Conservation (phyloP, 2,888 invertebrate genomes). For the Sarcophaga carnaria region DNA sequence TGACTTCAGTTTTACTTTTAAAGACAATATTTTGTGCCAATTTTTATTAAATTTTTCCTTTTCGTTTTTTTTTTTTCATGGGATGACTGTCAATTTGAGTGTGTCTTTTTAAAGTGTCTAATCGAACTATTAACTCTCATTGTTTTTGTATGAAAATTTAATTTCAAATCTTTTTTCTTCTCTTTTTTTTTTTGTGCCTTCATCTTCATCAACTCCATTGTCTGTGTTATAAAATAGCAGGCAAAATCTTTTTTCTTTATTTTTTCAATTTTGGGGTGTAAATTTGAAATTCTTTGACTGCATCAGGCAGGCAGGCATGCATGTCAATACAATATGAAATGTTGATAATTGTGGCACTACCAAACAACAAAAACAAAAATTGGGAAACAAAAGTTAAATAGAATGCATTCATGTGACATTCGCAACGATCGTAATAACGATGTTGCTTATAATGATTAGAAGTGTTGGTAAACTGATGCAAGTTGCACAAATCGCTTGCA, state of each 20-base stretch:
- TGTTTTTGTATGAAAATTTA: slow-evolving; percentile 42
- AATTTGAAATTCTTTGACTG: slow-evolving; percentile 63
- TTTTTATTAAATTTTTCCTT: slow-evolving; percentile 43
- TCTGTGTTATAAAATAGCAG: slow-evolving; percentile 48
- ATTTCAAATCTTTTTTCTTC: not conserved
- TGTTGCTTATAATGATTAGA: slow-evolving; percentile 14
- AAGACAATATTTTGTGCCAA: slow-evolving; percentile 51
- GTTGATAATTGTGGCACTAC: slow-evolving; percentile 60
- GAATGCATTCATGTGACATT: slow-evolving; percentile 66
- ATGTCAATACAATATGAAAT: slow-evolving; percentile 63
- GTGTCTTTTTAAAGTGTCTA: slow-evolving; percentile 67
- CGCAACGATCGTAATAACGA: slow-evolving; percentile 25
- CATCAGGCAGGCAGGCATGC: slow-evolving; percentile 40
- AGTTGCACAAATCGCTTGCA: slow-evolving; percentile 37
- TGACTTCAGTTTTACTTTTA: slow-evolving; percentile 36
- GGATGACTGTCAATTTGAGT: slow-evolving; percentile 69
- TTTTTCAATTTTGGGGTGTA: slow-evolving; percentile 62
- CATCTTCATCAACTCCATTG: slow-evolving; percentile 51
- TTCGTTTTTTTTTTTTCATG: slow-evolving; percentile 55
- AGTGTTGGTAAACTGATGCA: slow-evolving; percentile 38
- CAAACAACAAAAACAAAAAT: slow-evolving; percentile 4
- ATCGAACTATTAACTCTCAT: slow-evolving; percentile 69
- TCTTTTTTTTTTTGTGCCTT: slow-evolving; percentile 23
- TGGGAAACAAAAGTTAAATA: slow-evolving; percentile 15
- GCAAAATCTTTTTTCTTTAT: slow-evolving; percentile 44